These are phyloP conservation scores for Drosophila seclusa DNA, from an alignment of 2,888 invertebrate genomes.

Conservation along the genomic window DNA sequence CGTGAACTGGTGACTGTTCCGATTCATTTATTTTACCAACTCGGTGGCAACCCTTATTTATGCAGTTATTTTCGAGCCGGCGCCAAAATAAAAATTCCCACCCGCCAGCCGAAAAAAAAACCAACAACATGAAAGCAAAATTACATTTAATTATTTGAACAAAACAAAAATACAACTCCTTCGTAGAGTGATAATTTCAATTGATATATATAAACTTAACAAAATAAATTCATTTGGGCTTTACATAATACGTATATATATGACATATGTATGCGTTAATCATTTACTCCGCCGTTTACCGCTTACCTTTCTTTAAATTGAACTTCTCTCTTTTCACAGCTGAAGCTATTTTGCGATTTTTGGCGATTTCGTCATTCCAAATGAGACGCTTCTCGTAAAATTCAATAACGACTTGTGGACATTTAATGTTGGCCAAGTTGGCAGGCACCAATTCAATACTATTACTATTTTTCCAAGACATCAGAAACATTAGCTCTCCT, in stretches of 20 bases:
- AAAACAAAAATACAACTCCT: slow-evolving; percentile 2
- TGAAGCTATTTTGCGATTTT: background rate
- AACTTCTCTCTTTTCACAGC: background rate
- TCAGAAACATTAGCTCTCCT: slow-evolving; percentile 95
- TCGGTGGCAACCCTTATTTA: slow-evolving; percentile 29
- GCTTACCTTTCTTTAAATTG: background rate
- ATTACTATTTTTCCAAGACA: slow-evolving; percentile 96
- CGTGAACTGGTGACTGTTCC: slow-evolving; percentile 6
- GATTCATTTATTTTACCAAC: background rate
- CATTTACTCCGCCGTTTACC: slow-evolving; percentile 13
- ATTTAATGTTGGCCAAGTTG: slow-evolving; percentile 92
- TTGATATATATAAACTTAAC: background rate
- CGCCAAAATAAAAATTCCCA: slow-evolving; percentile 15
- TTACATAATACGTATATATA: slow-evolving; percentile 1
- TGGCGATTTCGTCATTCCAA: slow-evolving; percentile 87
- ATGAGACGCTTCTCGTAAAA: slow-evolving; percentile 97
- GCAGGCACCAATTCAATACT: slow-evolving; percentile 95
- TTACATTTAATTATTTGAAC: background rate
- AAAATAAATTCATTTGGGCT: background rate
- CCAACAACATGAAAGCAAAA: background rate
- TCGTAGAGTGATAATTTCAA: background rate
- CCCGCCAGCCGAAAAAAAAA: background rate
- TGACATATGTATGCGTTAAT: background rate
- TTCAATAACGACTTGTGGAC: slow-evolving; percentile 95
- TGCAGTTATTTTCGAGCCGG: background rate